These are phyloP conservation scores for Oxystoma pomonae DNA, from an alignment of 2,888 invertebrate species.

Conservation along the genomic window DNA sequence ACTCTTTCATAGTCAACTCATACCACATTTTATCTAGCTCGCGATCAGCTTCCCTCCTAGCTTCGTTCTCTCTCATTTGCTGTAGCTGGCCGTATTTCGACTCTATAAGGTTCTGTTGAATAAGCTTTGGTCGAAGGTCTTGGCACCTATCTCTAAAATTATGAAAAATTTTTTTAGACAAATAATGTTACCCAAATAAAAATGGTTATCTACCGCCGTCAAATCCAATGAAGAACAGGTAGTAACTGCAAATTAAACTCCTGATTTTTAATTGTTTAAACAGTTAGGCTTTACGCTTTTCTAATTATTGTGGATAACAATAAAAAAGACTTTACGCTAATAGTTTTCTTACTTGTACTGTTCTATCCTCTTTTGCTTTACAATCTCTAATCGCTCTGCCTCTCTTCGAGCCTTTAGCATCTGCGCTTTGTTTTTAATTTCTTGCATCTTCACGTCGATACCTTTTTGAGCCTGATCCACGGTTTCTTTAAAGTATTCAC, in stretches of 20 bases:
- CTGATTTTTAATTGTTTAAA: too few relatives aligned
- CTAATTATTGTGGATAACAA: too few relatives aligned
- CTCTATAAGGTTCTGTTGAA: constrained; percentile 51
- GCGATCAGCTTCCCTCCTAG: constrained; percentile 50
- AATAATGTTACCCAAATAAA: too few relatives aligned
- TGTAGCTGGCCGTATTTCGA: constrained; percentile 54
- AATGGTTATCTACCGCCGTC: too few relatives aligned
- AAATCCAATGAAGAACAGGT: too few relatives aligned
- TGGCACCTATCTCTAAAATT: constrained; percentile 39
- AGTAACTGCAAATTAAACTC: too few relatives aligned
- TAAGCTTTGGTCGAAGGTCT: constrained; percentile 48
- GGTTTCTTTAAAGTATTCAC: constrained; percentile 51
- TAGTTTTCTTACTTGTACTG: constrained; percentile 43
- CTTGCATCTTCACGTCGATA: constrained; percentile 49
- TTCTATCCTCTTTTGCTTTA: constrained; percentile 45
- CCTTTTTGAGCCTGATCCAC: constrained; percentile 53
- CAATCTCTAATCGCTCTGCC: constrained; percentile 52
- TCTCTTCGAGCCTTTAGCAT: constrained; percentile 51
- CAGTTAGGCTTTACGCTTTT: too few relatives aligned
- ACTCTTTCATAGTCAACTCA: constrained; percentile 55
- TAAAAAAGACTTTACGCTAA: too few relatives aligned
- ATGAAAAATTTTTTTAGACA: too few relatives aligned
- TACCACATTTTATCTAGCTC: constrained; percentile 61
- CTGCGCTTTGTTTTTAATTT: constrained; percentile 50
- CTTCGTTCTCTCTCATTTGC: constrained; percentile 59